Evolutionary conservation across 2,888 invertebrate genomes (phyloP).

Genomic region (Oegoconia quadripuncta): DNA sequence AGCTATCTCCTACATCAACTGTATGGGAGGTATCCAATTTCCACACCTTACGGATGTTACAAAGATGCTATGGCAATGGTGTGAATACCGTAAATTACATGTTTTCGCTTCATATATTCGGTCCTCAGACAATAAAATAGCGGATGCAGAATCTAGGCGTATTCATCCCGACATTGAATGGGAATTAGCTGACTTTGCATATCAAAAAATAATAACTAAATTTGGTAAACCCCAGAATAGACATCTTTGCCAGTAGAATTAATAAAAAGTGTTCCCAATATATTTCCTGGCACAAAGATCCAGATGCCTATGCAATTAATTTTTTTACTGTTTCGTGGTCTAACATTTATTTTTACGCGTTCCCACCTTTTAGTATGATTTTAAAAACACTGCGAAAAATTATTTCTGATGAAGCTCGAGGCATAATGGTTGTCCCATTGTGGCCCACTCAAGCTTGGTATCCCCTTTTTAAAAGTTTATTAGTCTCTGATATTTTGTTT

Average conservation of each 20-base stretch:
- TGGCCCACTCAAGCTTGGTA: conserved; percentile 12
- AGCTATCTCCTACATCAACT: too few species aligned
- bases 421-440: conserved; percentile 6
- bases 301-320: conserved; percentile 6
- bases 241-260: conserved; percentile 8
- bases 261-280: conserved; percentile 8
- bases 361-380: conserved; percentile 10
- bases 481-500: neutral
- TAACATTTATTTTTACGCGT: conserved; percentile 4
- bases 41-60: conserved; percentile 13
- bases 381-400: conserved; percentile 7
- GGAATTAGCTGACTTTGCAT: conserved; percentile 11
- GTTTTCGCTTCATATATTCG: conserved; percentile 9
- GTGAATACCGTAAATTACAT: conserved; percentile 9
- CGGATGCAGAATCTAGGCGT: conserved; percentile 15
- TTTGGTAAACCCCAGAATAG: conserved; percentile 6
- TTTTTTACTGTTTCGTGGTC: conserved; percentile 9
- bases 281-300: conserved; percentile 11
- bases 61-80: conserved; percentile 17
- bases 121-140: conserved; percentile 6
- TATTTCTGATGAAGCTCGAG: conserved; percentile 6
- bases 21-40: too few species aligned
- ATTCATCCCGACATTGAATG: conserved; percentile 16
- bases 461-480: conserved; percentile 6
- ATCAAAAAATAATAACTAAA: conserved; percentile 1